phyloP scores from a whole-genome alignment of 2,888 invertebrate genomes.

The Drosophila neutralis region DNA sequence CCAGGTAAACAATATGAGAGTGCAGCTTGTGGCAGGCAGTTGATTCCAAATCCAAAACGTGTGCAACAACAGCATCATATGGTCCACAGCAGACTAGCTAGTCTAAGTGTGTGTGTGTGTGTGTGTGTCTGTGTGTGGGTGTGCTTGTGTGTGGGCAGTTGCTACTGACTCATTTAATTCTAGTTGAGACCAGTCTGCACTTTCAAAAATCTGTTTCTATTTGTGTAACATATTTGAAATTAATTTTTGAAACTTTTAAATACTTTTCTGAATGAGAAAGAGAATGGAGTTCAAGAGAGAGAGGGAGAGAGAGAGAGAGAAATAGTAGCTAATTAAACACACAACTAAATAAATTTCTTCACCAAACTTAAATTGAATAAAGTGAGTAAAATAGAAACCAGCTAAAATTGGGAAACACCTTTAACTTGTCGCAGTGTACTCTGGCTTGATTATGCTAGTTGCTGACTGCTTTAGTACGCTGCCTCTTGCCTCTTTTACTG shows the following conservation, averaged over 20 bases:
- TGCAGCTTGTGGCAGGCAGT: conserved; percentile 34
- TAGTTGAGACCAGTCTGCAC: conserved; percentile 12
- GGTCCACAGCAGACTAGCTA: conserved; percentile 23
- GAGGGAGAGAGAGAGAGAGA: rapidly evolving
- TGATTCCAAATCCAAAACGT: conserved; percentile 28
- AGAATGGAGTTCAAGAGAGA: not conserved
- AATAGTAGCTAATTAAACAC: not conserved
- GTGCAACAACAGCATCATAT: conserved; percentile 46
- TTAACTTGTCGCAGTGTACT: not conserved
- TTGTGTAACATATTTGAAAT: not conserved
- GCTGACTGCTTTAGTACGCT: conserved; percentile 1
- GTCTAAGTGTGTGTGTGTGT: not conserved
- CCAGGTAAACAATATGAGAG: conserved; percentile 69
- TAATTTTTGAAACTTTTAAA: not conserved
- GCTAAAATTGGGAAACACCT: not conserved
- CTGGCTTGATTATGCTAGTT: conserved; percentile 46
- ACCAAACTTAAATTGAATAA: not conserved
- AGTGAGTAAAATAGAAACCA: not conserved
- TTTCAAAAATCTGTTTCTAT: not conserved
- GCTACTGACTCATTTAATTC: conserved; percentile 43
- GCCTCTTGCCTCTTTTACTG: not conserved
- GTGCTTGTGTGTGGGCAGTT: conserved; percentile 43
- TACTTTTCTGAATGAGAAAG: not conserved
- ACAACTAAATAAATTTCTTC: not conserved
- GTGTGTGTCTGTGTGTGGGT: not conserved